A percentile compares a stretch with the other conserved stretches of the same genome.
Evolutionary conservation across 2,113 vertebrate species (phyloP).

Genomic region (Gracilinanus agilis): DNA sequence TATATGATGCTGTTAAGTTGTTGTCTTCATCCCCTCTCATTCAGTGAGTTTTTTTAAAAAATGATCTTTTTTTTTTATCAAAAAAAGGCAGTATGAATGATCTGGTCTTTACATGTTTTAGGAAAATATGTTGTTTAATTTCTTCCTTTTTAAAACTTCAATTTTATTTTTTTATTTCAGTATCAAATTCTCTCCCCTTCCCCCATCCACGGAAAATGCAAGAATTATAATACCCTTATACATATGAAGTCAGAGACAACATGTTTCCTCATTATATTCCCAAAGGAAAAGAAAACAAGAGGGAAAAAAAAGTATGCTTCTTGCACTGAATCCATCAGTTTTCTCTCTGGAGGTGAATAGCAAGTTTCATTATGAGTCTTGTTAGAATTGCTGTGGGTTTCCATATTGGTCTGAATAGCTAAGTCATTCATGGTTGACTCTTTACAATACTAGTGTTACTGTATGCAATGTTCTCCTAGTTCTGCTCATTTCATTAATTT

Average conservation of each 20-base stretch:
- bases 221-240: not conserved
- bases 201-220: not conserved
- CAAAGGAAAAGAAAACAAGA: not conserved
- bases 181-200: not conserved
- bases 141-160: not conserved
- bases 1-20: not conserved
- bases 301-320: not conserved
- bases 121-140: not conserved
- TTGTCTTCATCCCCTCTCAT: not conserved
- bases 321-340: not conserved
- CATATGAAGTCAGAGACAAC: not conserved
- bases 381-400: not conserved
- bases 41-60: not conserved
- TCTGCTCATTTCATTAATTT: not conserved
- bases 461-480: not conserved
- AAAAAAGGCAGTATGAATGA: conserved; percentile 25
- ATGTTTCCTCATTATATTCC: not conserved
- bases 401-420: not conserved
- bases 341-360: not conserved
- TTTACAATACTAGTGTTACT: not conserved
- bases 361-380: not conserved
- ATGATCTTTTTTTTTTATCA: not conserved
- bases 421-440: not conserved
- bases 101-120: not conserved
- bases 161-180: not conserved